Evolutionary conservation across 1,140 invertebrate species (phyloP), one percentile per base, ranked within the genome.

Genomic region (Trichonephila inaurata): DNA sequence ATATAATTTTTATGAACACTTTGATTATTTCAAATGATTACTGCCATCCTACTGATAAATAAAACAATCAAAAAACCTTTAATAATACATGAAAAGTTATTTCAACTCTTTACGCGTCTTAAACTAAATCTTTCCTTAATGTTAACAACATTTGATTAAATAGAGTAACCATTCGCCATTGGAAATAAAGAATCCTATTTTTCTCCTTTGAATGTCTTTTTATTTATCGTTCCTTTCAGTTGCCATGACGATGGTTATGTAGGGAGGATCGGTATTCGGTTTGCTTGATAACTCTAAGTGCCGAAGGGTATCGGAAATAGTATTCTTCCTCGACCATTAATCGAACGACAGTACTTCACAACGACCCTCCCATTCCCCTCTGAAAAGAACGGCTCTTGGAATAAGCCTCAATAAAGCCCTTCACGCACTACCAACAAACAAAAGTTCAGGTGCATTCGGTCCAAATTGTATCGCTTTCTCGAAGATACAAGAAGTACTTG

Each of bases 331-430:
- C 44, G 16, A 61, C 82, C 82, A 85, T 85, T 85, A 85, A 85
- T 85, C 40, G 82, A 85, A 85, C 82, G 82, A n/a, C 82, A 16
- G 69, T 28, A 77, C 69, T 77, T 77, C 69, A 77, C 72, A 77
- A 40, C 72, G 72, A 40, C 28, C 7, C 14, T 6, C 62, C 16
- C 62, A 64, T 21, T 21, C 62, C 28, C 28, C 4, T 7, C 33
- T 33, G 28, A 77, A 51, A 33, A 77, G 72, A 77, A 77, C 19
- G 18, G 72, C 66, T 77, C 72, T 77, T 77, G 18, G 72, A 77
- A 33, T 77, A 33, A 77, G 72, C 72, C 72, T 18, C 28, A 77
- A 40, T 77, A 77, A 69, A 69, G 66, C 66, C 66, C 66, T 77
- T 33, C 72, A 33, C 72, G 72, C 69, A 40, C 72, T 33, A 14